These are phyloP conservation scores for Bombus waltoni DNA, from an alignment of 1,140 invertebrate species.

Conservation along the genomic window DNA sequence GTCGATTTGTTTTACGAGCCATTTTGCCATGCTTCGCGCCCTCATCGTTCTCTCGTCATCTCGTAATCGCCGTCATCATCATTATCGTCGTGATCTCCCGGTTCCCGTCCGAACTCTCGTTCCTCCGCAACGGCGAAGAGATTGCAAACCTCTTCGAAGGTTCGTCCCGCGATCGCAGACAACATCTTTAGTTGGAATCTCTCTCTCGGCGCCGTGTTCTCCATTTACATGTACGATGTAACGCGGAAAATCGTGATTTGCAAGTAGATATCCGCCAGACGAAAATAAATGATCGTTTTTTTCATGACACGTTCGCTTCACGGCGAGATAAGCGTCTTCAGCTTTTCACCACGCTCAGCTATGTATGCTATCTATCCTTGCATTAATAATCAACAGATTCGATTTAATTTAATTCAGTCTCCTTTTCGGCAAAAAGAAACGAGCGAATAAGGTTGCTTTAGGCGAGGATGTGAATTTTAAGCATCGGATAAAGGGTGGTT, in stretches of 20 bases:
- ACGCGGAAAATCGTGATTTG: constrained; percentile 22
- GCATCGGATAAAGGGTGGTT: too few species aligned
- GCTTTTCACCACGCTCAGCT: too few species aligned
- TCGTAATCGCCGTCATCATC: constrained; percentile 55
- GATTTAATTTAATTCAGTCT: background rate
- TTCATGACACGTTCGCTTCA: background rate
- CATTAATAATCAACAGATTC: background rate
- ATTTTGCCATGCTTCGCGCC: constrained; percentile 53
- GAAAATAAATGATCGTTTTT: constrained; percentile 33
- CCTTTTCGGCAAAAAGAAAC: too few species aligned
- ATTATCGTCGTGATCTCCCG: constrained; percentile 50
- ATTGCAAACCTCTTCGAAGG: constrained; percentile 32
- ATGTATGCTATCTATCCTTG: too few species aligned
- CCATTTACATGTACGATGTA: constrained; percentile 8
- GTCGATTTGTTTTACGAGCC: constrained; percentile 57
- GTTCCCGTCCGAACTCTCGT: constrained; percentile 1
- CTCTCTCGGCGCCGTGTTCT: constrained; percentile 11
- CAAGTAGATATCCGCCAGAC: background rate
- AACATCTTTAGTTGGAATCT: constrained; percentile 25
- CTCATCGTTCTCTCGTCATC: constrained; percentile 52
- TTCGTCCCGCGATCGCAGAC: constrained; percentile 10
- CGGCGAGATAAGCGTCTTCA: background rate
- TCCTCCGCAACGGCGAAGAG: background rate
- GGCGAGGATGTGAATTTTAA: background rate
- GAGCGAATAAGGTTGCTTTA: too few species aligned